These are phyloP conservation scores for Clarias fuscus DNA, from an alignment of 2,797 vertebrate genomes.

Conservation along the genomic window DNA sequence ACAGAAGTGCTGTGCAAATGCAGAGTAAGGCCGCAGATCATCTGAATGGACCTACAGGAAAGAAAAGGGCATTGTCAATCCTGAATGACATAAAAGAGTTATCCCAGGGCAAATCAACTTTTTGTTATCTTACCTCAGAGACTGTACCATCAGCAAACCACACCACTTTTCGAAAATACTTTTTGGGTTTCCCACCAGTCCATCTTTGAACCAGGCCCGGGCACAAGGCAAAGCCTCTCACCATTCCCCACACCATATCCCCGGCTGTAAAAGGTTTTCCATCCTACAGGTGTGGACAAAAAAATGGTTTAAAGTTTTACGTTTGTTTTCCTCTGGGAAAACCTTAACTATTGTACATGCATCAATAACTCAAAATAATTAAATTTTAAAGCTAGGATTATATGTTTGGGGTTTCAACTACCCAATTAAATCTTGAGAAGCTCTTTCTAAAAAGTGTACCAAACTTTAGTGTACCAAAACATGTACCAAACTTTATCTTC, in stretches of 20 bases:
- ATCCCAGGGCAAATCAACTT: neutral
- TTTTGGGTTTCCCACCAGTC: conserved; percentile 1
- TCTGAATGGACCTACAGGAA: conserved; percentile 58
- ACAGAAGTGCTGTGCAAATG: conserved; percentile 66
- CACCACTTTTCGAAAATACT: conserved; percentile 54
- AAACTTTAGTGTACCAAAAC: too few species aligned
- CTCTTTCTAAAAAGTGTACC: neutral
- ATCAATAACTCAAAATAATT: neutral
- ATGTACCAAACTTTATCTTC: neutral
- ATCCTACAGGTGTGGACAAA: conserved; percentile 49
- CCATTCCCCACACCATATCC: conserved; percentile 69
- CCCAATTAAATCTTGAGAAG: neutral
- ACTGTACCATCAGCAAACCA: conserved; percentile 67
- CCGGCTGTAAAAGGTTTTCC: conserved; percentile 50
- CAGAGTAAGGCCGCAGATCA: conserved; percentile 59
- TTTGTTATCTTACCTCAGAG: conserved; percentile 59
- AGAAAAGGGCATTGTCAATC: neutral
- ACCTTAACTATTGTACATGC: neutral
- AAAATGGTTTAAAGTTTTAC: neutral
- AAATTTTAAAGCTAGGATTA: neutral
- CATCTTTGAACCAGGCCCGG: conserved; percentile 65
- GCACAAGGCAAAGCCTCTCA: conserved; percentile 53
- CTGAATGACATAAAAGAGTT: conserved; percentile 22
- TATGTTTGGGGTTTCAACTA: neutral
- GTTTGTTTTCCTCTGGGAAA: neutral